A percentile compares a stretch with the other conserved stretches of the same genome.
Evolutionary conservation across 2,113 vertebrate species (phyloP).

Genomic region (Equus quagga): DNA sequence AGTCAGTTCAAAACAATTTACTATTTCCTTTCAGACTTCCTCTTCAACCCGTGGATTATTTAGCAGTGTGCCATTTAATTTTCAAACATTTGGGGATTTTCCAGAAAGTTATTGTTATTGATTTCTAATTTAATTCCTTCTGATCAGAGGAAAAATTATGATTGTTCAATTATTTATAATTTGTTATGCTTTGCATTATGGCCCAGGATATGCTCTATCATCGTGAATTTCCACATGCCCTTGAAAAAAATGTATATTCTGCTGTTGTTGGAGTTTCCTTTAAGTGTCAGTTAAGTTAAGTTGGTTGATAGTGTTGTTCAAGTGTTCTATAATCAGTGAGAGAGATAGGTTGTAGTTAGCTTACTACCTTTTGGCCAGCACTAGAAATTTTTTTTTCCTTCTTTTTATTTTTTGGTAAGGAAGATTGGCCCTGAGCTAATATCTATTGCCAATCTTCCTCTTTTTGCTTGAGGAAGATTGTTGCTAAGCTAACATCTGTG

Average conservation of each 20-base stretch:
- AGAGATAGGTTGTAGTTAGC: neutral
- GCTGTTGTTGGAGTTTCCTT: neutral
- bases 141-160: neutral
- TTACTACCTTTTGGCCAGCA: neutral
- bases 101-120: neutral
- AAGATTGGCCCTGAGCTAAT: no score
- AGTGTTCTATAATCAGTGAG: neutral
- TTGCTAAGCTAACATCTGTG: no score
- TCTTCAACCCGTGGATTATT: neutral
- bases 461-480: no score
- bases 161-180: conserved; percentile 10
- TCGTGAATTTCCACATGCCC: neutral
- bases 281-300: neutral
- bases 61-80: conserved; percentile 30
- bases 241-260: neutral
- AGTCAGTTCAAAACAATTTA: conserved; percentile 1
- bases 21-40: neutral
- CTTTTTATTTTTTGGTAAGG: no score
- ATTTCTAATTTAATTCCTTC: neutral
- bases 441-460: no score
- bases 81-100: conserved; percentile 13
- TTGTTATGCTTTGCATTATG: neutral
- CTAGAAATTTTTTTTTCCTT: no score
- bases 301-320: neutral
- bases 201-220: neutral